Evolutionary conservation across 2,797 vertebrate genomes (phyloP), one percentile per base, ranked within the genome.

Genomic region (Danio jaintianensis): DNA sequence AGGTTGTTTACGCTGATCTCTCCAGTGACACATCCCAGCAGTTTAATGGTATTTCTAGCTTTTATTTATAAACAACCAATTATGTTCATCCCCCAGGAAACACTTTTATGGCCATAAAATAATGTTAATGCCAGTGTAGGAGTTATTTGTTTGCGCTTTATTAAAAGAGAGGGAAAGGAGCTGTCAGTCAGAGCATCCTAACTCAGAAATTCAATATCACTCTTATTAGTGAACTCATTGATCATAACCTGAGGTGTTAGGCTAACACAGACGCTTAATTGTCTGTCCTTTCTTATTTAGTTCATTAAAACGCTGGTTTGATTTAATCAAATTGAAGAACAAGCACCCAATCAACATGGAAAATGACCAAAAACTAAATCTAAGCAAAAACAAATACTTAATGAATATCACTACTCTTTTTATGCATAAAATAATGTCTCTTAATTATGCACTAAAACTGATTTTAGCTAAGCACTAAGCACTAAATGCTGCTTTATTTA

Each of bases 1-100:
- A 87, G 87, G 83, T 79, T 87, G 87, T 89, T 91, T 89, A 91
- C 88, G 86, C 82, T 88, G 89, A 92, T 88, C 90, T 72, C 66
- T 82, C 79, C 79, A 85, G 87, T 88, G 80, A 82, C 76, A 83
- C 73, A 72, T 40, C 81, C 86, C 61, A 53, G 16, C 80, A 86
- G 87, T 89, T 91, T 89, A 85, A 63, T 78, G 78, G 83, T 84
- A 85, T 78, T 83, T 85, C 78, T 67, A 81, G 87, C 83, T 75
- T 55, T 48, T 66, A 42, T 77, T 45, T 67, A 73, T 80, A 56
- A 55, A 66, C 69, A 55, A 47, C 40, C 36, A 58, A 72, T 59
- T 80, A 72, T 20, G 61, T 67, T 56, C 8, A 36, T 61, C 52
- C 68, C 74, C 29, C 64, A 64, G 61, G 47, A 78, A 58, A 59